Evolutionary conservation across 2,113 vertebrate genomes (phyloP).

Genomic region (Cyprinodon tularosa): DNA sequence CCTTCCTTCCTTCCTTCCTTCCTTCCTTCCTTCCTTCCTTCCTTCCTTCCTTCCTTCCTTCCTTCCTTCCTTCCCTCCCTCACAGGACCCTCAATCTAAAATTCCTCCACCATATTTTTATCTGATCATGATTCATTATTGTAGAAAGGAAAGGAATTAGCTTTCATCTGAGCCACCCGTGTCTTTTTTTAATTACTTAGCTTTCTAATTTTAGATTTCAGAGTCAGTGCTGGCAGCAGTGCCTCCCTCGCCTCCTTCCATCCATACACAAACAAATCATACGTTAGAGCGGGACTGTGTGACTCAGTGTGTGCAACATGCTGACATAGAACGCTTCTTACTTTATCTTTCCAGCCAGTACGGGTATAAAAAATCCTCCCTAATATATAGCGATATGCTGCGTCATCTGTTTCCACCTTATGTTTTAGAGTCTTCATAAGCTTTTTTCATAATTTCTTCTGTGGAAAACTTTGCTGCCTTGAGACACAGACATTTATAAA

Average conservation of each 20-base stretch:
- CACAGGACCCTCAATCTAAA: slow-evolving; percentile 37
- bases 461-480: slow-evolving; percentile 4
- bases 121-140: slow-evolving; percentile 28
- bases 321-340: background rate
- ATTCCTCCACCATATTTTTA: slow-evolving; percentile 18
- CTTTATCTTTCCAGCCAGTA: background rate
- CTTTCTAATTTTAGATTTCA: slow-evolving; percentile 22
- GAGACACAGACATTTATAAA: background rate
- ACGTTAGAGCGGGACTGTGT: background rate
- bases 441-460: slow-evolving; percentile 26
- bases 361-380: slow-evolving; percentile 1
- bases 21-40: too few species aligned
- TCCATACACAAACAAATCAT: slow-evolving; percentile 5
- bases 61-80: background rate
- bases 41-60: too few species aligned
- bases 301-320: slow-evolving; percentile 7
- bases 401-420: slow-evolving; percentile 34
- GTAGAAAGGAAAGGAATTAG: background rate
- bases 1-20: too few species aligned
- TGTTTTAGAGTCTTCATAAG: background rate
- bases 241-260: slow-evolving; percentile 10
- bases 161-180: background rate
- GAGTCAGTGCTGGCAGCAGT: background rate
- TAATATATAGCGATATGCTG: background rate
- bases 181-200: background rate